phyloP scores from a whole-genome alignment of 2,888 invertebrate species.

The Idaea straminata region DNA sequence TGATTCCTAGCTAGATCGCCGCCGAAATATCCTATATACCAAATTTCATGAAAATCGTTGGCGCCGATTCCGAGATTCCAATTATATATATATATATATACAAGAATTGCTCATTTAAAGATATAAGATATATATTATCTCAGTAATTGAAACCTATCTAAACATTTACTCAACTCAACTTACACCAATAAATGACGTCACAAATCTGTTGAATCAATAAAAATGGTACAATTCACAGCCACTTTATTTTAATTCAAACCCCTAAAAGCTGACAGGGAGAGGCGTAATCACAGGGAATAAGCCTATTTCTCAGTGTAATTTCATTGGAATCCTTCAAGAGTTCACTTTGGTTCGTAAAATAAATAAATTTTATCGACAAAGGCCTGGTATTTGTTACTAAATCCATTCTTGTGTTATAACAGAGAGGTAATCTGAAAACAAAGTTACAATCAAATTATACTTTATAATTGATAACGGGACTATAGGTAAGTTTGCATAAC shows the following conservation, averaged over 20 bases:
- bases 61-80: no score
- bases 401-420: not conserved
- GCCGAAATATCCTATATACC: no score
- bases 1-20: no score
- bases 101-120: no score
- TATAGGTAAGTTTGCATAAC: no score
- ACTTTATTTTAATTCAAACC: conserved; percentile 43
- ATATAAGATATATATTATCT: no score
- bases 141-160: no score
- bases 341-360: conserved; percentile 10
- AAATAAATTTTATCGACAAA: conserved; percentile 5
- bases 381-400: not conserved
- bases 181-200: not conserved
- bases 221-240: conserved; percentile 39
- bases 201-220: conserved; percentile 37
- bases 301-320: conserved; percentile 49
- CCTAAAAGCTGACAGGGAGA: conserved; percentile 37
- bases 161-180: not conserved
- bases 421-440: not conserved
- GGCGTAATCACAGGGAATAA: conserved; percentile 45
- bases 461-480: not conserved
- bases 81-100: no score
- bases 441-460: not conserved
- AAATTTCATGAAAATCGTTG: no score
- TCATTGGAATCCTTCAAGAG: conserved; percentile 38